phyloP scores from a whole-genome alignment of 2,888 invertebrate species.

The Meiosimyza decipiens region DNA sequence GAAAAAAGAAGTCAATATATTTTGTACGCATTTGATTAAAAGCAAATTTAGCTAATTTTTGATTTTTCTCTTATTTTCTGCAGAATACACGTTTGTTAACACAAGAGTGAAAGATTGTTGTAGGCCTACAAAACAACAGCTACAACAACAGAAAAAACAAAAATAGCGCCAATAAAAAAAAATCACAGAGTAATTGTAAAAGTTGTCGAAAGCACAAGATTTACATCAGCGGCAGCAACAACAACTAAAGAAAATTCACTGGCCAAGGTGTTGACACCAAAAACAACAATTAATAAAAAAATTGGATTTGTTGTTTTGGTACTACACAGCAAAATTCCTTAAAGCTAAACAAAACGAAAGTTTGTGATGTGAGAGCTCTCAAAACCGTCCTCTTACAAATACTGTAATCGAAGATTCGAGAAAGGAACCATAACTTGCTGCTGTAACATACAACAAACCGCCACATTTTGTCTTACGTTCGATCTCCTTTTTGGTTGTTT shows the following conservation, averaged over 20 bases:
- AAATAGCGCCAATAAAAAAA: constrained; percentile 8
- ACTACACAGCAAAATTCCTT: not conserved
- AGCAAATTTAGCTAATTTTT: constrained; percentile 28
- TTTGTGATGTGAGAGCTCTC: too few species aligned
- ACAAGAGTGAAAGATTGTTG: constrained; percentile 5
- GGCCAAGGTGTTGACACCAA: constrained; percentile 18
- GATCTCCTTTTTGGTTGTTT: not conserved
- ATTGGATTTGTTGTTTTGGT: constrained; percentile 11
- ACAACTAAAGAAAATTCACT: not conserved
- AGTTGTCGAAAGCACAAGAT: not conserved
- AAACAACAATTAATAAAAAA: constrained; percentile 1
- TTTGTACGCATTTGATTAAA: constrained; percentile 23
- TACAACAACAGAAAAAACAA: constrained; percentile 7
- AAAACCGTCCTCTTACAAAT: too few species aligned
- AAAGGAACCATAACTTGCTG: not conserved
- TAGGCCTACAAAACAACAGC: constrained; percentile 12
- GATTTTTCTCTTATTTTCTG: constrained; percentile 17
- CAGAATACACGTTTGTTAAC: constrained; percentile 28
- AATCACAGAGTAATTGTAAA: constrained; percentile 14
- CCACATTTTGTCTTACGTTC: constrained; percentile 9
- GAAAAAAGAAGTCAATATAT: constrained; percentile 20
- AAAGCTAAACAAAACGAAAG: not conserved
- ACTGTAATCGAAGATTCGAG: not conserved
- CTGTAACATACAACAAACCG: not conserved
- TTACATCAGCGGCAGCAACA: constrained; percentile 20